Evolutionary conservation across 2,888 invertebrate genomes (phyloP).

Genomic region (Bursaphelenchus okinawaensis): DNA sequence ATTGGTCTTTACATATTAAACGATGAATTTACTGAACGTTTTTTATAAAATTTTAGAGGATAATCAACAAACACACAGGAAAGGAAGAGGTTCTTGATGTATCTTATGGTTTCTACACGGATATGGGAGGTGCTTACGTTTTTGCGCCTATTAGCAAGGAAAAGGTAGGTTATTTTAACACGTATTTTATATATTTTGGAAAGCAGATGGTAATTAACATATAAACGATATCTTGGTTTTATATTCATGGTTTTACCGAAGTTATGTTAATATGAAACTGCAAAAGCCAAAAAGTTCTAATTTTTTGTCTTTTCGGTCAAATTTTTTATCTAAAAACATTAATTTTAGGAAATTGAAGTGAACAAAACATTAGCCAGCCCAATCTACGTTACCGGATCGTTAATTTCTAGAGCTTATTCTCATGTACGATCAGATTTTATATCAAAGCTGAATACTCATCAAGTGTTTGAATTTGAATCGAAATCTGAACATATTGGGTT

Average conservation of each 20-base stretch:
- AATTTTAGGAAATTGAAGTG: no score
- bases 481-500: slow-evolving; percentile 5
- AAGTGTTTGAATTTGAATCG: not conserved
- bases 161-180: no score
- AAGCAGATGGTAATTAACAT: no score
- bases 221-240: no score
- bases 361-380: not conserved
- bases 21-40: not conserved
- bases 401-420: not conserved
- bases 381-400: slow-evolving; percentile 1
- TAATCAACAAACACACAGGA: not conserved
- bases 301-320: no score
- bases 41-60: not conserved
- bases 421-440: not conserved
- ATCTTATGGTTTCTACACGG: slow-evolving; percentile 6
- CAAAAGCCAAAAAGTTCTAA: no score
- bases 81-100: not conserved
- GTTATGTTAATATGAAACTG: no score
- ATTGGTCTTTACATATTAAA: no score
- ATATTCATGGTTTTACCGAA: no score
- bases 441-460: not conserved
- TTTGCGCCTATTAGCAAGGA: slow-evolving; percentile 12
- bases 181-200: no score
- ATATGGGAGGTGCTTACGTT: slow-evolving; percentile 26
- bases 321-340: no score